Evolutionary conservation across 2,113 vertebrate species (phyloP).

Genomic region (Sigmodon hispidus): DNA sequence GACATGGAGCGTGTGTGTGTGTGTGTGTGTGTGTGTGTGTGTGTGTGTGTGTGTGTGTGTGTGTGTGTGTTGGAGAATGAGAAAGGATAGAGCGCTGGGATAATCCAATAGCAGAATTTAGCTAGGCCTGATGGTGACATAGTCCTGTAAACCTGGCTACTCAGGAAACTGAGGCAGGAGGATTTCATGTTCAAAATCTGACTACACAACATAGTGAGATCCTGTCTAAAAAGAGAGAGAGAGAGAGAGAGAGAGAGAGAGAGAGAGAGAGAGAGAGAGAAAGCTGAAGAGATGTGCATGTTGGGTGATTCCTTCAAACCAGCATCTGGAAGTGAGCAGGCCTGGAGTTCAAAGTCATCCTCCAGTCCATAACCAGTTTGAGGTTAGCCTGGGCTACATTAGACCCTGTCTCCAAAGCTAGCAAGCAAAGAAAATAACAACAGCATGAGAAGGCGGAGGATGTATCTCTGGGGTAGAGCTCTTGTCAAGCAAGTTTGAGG

Average conservation of each 20-base stretch:
- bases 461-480: background rate
- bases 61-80: background rate
- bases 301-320: background rate
- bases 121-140: too few relatives aligned
- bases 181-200: background rate
- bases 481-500: background rate
- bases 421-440: background rate
- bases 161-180: background rate
- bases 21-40: background rate
- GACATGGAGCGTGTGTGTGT: background rate
- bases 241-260: too few relatives aligned
- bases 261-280: too few relatives aligned
- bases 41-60: background rate
- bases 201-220: background rate
- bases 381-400: background rate
- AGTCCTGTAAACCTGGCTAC: background rate
- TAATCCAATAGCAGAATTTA: background rate
- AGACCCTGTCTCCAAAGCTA: background rate
- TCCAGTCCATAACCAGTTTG: background rate
- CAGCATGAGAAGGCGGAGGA: background rate
- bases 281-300: background rate
- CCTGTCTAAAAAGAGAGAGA: background rate
- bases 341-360: background rate
- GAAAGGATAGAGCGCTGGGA: background rate
- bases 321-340: background rate